A percentile compares a stretch with the other conserved stretches of the same genome.
Conservation (phyloP, 2,888 invertebrate species). For the Piscicola geometra region DNA sequence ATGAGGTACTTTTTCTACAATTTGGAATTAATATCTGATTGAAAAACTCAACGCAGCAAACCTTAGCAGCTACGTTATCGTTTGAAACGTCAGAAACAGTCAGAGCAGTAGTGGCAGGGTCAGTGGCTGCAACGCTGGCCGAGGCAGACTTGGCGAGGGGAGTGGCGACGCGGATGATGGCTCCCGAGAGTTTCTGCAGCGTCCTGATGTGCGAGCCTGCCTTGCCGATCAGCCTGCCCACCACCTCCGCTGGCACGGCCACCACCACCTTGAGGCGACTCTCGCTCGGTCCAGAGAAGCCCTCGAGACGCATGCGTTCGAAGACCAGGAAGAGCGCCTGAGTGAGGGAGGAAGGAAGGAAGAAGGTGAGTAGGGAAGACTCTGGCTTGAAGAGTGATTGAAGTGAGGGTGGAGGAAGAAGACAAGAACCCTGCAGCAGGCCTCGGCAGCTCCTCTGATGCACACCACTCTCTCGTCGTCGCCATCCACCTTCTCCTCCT, state of each 20-base stretch:
- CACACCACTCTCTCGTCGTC: conserved; percentile 80
- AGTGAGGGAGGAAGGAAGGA: not conserved
- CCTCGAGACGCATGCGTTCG: conserved; percentile 83
- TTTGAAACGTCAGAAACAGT: conserved; percentile 40
- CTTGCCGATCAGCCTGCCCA: conserved; percentile 95
- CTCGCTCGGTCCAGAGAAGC: conserved; percentile 60
- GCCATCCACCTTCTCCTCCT: conserved; percentile 61
- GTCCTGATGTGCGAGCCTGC: conserved; percentile 62
- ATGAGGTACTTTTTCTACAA: too few species aligned
- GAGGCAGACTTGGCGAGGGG: not conserved
- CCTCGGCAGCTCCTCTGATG: conserved; percentile 64
- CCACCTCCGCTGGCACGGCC: conserved; percentile 77
- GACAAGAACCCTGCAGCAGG: conserved; percentile 39
- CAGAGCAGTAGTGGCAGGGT: not conserved
- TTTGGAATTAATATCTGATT: too few species aligned
- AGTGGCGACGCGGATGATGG: conserved; percentile 59
- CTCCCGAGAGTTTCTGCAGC: conserved; percentile 90
- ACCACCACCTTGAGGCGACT: conserved; percentile 89
- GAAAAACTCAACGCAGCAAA: not conserved
- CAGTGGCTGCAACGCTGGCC: not conserved
- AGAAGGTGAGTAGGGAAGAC: not conserved
- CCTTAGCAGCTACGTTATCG: conserved; percentile 4
- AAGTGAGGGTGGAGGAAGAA: not conserved
- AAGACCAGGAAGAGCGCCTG: conserved; percentile 94
- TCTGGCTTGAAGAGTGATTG: not conserved